These are phyloP conservation scores for Amphibalanus amphitrite DNA, from an alignment of 1,140 invertebrate species.

Conservation along the genomic window DNA sequence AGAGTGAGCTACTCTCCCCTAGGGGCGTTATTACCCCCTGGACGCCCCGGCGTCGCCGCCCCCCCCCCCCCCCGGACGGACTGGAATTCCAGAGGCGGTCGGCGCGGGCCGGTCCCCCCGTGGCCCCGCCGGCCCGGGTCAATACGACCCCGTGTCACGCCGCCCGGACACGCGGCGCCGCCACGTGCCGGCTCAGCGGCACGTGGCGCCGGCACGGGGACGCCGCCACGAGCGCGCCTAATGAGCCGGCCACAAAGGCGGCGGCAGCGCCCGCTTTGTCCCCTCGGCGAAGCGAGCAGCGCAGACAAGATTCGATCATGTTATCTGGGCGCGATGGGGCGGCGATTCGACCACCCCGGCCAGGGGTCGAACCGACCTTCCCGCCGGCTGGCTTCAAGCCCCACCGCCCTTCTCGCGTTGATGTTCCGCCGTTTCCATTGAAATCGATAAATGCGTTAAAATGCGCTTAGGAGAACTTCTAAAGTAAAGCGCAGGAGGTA, in stretches of 20 bases:
- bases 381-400: no score
- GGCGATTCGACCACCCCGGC: no score
- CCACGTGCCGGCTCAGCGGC: background rate
- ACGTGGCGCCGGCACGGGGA: background rate
- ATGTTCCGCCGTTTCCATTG: no score
- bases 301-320: background rate
- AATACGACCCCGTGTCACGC: background rate
- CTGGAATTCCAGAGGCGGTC: background rate
- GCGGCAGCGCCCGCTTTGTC: background rate
- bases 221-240: background rate
- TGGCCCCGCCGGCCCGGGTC: background rate
- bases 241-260: background rate
- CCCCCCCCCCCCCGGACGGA: background rate
- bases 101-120: background rate
- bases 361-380: no score
- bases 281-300: background rate
- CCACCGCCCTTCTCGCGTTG: no score
- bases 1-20: no score
- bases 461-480: no score
- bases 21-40: no score
- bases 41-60: no score
- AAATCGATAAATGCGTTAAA: no score
- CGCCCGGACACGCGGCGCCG: background rate
- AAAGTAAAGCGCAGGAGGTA: no score
- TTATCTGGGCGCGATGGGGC: background rate